Evolutionary conservation across 2,113 vertebrate species (phyloP).

Genomic region (Macrotis lagotis): DNA sequence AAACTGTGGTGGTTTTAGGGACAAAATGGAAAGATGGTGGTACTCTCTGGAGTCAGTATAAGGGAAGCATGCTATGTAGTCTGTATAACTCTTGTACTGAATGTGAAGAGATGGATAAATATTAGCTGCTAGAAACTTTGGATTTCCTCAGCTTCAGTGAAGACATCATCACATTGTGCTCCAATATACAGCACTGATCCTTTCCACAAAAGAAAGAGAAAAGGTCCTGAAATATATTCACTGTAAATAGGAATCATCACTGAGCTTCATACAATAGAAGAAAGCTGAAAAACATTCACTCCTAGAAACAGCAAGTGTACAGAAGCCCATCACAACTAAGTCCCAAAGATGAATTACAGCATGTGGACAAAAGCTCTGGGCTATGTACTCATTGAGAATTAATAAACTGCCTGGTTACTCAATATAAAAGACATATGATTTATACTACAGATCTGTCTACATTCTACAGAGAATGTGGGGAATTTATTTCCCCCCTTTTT

Average conservation of each 20-base stretch:
- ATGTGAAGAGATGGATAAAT: neutral
- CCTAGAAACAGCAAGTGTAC: conserved; percentile 13
- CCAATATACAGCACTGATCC: neutral
- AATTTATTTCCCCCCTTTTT: conserved; percentile 42
- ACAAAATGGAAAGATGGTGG: neutral
- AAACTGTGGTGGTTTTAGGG: neutral
- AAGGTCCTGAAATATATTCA: conserved; percentile 32
- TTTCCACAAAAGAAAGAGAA: neutral
- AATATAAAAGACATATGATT: conserved; percentile 57
- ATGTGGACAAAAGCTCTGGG: conserved; percentile 47
- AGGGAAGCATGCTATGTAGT: neutral
- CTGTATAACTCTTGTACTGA: neutral
- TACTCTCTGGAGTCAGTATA: neutral
- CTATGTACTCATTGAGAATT: conserved; percentile 55
- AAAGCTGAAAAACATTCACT: conserved; percentile 14
- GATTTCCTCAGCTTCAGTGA: neutral
- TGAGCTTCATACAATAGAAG: conserved; percentile 9
- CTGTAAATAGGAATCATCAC: conserved; percentile 31
- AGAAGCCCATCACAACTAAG: neutral
- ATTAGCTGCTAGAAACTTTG: neutral
- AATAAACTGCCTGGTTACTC: conserved; percentile 55
- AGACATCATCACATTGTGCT: neutral
- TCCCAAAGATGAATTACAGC: conserved; percentile 57
- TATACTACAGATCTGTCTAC: conserved; percentile 51
- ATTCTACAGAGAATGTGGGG: conserved; percentile 14